These are phyloP conservation scores for Semnopithecus entellus DNA, from an alignment of 2,113 vertebrate genomes.

Conservation along the genomic window DNA sequence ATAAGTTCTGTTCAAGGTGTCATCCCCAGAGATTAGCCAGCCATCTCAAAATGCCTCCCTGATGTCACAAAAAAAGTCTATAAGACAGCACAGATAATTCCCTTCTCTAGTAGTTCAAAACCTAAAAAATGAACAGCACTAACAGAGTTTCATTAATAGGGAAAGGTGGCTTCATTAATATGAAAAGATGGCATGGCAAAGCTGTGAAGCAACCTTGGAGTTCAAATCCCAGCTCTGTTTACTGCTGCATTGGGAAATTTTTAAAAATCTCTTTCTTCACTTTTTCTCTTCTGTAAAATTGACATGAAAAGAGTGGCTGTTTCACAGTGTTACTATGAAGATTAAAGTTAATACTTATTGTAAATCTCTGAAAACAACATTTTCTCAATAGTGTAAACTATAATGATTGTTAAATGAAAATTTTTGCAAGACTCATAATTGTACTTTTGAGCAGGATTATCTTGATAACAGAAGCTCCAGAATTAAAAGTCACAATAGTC, in stretches of 20 bases:
- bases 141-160: neutral
- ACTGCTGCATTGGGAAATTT: neutral
- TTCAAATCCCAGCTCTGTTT: neutral
- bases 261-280: neutral
- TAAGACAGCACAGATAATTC: neutral
- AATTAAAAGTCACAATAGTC: neutral
- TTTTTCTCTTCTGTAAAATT: neutral
- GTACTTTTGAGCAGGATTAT: neutral
- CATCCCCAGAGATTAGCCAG: neutral
- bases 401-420: neutral
- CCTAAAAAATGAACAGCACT: neutral
- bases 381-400: neutral
- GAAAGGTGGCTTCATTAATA: neutral
- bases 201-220: neutral
- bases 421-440: neutral
- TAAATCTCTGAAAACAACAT: neutral
- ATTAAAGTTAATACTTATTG: conserved; percentile 14
- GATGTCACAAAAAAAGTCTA: neutral
- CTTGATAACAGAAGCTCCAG: neutral
- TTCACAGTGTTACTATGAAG: neutral
- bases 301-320: neutral
- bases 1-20: neutral
- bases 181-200: neutral
- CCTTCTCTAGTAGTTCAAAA: neutral
- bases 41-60: neutral